Base-by-base conservation (phyloP, 2,888 invertebrate genomes). In the Zele albiditarsus region DNA sequence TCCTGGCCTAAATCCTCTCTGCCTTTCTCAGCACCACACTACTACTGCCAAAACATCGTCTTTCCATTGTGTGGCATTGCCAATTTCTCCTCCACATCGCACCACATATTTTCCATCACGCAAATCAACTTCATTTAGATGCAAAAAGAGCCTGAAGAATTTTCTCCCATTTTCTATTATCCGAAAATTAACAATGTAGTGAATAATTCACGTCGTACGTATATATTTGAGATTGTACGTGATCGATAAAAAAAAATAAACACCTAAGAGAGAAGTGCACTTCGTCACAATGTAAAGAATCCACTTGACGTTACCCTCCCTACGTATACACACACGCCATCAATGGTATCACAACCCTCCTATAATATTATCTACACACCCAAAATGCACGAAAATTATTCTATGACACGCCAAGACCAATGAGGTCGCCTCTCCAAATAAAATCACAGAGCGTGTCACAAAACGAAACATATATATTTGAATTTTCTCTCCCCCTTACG, bases 1-100 rank as follows among this genome's bases (percentile, higher is more conserved):
- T 81, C 77, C 80, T 79, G 79, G 77, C 79, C 81, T 78, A 80
- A 83, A 84, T 82, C 82, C 82, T 78, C 73, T 76, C 78, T 53
- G 53, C 23, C 53, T 20, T 53, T 79, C 77, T 79, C 57, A 57
- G 28, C 70, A 62, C 46, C 69, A 70, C 38, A 80, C 74, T 77
- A 76, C 75, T 79, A 71, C 23, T 20, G 20, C 60, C 58, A 53
- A 58, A 49, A 49, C 20, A 53, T 20, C 20, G 20, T 53, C 8
- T 6, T 53, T 20, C 4, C 4, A 53, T 53, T 53, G 20, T 20
- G 20, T 53, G 70, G 67, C 72, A 69, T 72, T 70, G 63, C 72
- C 77, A 66, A 66, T 77, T 75, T 74, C 31, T 46, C 33, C 46
- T 46, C 20, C 27, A 63, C 58, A 33, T 62, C 28, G 49, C 23